Base-by-base conservation (phyloP, 2,888 invertebrate genomes). In the Drosophila diplacantha region DNA sequence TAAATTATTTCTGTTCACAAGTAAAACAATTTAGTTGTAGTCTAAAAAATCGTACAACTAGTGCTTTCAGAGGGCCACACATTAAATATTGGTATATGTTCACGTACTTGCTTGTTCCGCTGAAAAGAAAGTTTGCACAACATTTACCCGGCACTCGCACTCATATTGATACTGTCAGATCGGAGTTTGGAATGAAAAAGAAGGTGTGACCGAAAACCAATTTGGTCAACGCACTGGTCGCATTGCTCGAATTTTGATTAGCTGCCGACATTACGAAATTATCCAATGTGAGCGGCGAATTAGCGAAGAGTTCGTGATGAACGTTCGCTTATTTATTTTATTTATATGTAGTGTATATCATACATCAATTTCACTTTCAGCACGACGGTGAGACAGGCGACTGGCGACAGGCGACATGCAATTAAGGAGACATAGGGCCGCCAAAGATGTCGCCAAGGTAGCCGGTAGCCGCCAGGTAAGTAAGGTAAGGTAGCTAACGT, bases 301-400 rank as follows among this genome's bases (percentile, higher is more conserved):
- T 38, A 44, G 62, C 64, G 53, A 38, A 62, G 52, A 44, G 44
- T 62, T 62, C 65, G 62, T 64, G 44, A 64, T 46, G 43, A 44
- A 29, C 64, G 37, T 18, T 11, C n/a, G 31, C 31, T 39, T 50
- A 38, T 44, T 24, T 24, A 41, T 24, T 18, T 12, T 20, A 5
- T 46, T 12, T 32, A 52, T 11, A 14, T 14, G 8, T 18, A 12
- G 26, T 34, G 6, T 34, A 9, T 37, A 14, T 20, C 63, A 49
- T 72, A 58, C 62, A 74, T 71, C 75, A 83, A 79, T 79, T 79
- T 79, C 78, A 79, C 83, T 70, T 81, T 81, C 65, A 39, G 57
- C 55, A 37, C 20, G 50, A 49, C 46, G 49, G 50, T 43, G 26
- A n/a, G 39, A 41, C 41, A 24, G 41, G n/a, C 38, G 58, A 57